These are phyloP conservation scores for Diarsia brunnea DNA, from an alignment of 2,888 invertebrate genomes.

Conservation along the genomic window DNA sequence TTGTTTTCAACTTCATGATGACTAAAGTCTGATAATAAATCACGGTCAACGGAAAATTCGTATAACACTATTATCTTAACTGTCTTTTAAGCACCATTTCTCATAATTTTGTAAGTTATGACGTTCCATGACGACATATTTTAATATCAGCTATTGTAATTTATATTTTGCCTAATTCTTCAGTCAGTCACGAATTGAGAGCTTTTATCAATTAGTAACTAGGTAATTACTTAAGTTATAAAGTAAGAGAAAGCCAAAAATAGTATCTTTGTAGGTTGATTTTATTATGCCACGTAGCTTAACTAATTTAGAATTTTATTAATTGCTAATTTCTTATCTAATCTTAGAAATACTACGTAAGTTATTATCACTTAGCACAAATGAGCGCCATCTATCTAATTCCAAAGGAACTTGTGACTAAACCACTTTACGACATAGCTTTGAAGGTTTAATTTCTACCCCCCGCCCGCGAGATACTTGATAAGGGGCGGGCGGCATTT, in stretches of 20 bases:
- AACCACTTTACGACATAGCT: background rate
- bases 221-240: background rate
- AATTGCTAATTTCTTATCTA: background rate
- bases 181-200: background rate
- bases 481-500: background rate
- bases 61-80: background rate
- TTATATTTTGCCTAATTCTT: background rate
- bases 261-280: background rate
- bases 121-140: background rate
- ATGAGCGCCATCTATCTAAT: slow-evolving; percentile 27
- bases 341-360: background rate
- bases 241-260: background rate
- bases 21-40: no score
- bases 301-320: background rate
- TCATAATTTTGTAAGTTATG: background rate
- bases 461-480: background rate
- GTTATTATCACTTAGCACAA: background rate
- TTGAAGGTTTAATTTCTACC: background rate
- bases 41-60: background rate
- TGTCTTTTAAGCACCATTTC: background rate
- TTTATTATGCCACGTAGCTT: background rate
- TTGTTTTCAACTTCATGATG: no score
- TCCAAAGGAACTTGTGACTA: background rate
- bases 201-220: background rate
- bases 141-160: background rate